phyloP scores from a whole-genome alignment of 2,113 vertebrate genomes.

The Hyla sarda region DNA sequence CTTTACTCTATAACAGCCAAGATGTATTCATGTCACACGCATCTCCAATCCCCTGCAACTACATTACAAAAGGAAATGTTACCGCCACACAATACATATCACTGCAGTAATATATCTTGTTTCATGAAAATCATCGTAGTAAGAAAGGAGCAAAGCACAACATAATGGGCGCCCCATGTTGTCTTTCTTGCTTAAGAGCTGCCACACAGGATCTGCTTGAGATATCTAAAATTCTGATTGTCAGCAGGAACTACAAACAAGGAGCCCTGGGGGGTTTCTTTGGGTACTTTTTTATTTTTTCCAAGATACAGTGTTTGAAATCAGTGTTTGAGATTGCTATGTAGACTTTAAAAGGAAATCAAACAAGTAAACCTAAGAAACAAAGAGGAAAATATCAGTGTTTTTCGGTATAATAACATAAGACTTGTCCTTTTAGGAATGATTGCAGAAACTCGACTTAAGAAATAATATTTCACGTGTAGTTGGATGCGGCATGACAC shows the following conservation, averaged over 20 bases:
- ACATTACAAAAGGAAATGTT: slow-evolving; percentile 16
- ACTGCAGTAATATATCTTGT: not conserved
- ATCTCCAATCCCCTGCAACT: not conserved
- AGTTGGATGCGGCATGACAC: not conserved
- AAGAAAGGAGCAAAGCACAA: slow-evolving; percentile 32
- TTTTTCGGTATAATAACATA: not conserved
- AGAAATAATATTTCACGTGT: not conserved
- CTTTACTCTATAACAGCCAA: not conserved
- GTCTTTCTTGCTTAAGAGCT: slow-evolving; percentile 15
- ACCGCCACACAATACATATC: not conserved
- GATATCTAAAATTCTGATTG: slow-evolving; percentile 28
- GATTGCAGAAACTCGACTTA: not conserved
- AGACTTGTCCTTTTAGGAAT: not conserved
- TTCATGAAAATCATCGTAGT: slow-evolving; percentile 26
- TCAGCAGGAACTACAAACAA: slow-evolving; percentile 29
- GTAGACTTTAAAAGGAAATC: slow-evolving; percentile 9
- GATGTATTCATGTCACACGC: slow-evolving; percentile 8
- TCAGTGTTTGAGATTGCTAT: not conserved
- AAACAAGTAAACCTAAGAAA: not conserved
- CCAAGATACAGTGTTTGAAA: not conserved
- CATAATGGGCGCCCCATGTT: slow-evolving; percentile 40
- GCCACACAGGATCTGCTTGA: slow-evolving; percentile 12
- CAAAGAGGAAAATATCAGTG: not conserved
- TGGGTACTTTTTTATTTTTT: not conserved
- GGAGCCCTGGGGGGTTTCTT: slow-evolving; percentile 2